Base-by-base conservation (phyloP, 2,113 vertebrate species). In the Pteruthius melanotis region DNA sequence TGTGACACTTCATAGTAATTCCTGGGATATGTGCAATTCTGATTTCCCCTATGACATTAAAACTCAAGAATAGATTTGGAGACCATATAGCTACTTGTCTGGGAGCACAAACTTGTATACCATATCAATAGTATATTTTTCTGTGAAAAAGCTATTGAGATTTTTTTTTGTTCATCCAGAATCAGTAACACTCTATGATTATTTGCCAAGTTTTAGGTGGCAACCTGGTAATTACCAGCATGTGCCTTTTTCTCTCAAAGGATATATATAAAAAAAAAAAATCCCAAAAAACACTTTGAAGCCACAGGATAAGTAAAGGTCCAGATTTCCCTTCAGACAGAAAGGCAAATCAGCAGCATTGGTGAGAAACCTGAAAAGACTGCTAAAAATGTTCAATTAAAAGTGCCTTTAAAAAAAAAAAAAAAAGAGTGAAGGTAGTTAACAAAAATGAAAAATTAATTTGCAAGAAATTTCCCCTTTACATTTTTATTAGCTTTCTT, bases 401-500 rank as follows among this genome's bases (percentile, higher is more conserved):
- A 95, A 94, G 54, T 59, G 65, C 56, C 77, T 83, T 91, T 49
- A 39, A 95, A 87, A 90, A 69, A 47, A 69, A 33, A n/a, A n/a
- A n/a, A n/a, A n/a, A n/a, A n/a, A n/a, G n/a, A 45, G 59, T 39
- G 20, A 91, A 83, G 15, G 24, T 52, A 83, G 35, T 80, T 71
- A 88, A 90, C 59, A 91, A 91, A 95, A 92, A 78, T 17, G 22
- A 65, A 70, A 83, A 85, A 80, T 30, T 15, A 79, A 82, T 94
- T 85, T 80, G 37, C 26, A 80, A 89, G 70, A 77, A 49, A 69
- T 83, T 72, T 91, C 57, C 30, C 80, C 79, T 87, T 33, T 37
- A 50, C 49, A 53, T 90, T 96, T 89, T 91, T n/a, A 94, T 93
- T 93, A 90, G 64, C 33, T 75, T 77, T 90, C 75, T 90, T 83